Percentiles rank a stretch among this genome's conserved stretches.
Evolutionary conservation across 2,797 vertebrate species (phyloP).

Genomic region (Tinamus major): DNA sequence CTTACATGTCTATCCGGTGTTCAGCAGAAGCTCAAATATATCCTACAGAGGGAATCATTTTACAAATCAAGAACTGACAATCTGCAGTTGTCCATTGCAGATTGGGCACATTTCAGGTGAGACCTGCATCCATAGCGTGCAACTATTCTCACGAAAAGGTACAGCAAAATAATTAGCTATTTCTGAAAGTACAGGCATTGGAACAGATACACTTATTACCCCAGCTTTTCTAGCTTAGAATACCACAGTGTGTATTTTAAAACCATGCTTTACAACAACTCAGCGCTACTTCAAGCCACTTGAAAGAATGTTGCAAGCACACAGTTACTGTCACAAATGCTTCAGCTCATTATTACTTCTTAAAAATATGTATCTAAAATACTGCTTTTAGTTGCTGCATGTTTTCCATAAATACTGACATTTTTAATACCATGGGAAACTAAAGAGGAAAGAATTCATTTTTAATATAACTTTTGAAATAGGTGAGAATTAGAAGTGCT

Average conservation of each 20-base stretch:
- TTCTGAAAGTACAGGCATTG: background rate
- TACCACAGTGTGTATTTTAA: background rate
- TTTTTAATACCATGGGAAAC: background rate
- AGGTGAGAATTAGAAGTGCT: background rate
- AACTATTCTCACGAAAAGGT: background rate
- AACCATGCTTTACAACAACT: background rate
- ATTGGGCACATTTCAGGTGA: background rate
- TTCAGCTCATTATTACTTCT: background rate
- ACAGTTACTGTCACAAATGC: background rate
- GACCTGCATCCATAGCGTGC: accelerated
- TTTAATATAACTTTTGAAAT: background rate
- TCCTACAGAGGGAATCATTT: background rate
- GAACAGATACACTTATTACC: background rate
- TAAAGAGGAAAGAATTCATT: background rate
- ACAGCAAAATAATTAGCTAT: background rate
- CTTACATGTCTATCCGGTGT: background rate
- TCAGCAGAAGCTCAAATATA: background rate
- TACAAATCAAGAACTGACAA: background rate
- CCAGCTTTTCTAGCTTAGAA: background rate
- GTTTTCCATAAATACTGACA: background rate
- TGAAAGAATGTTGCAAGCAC: background rate
- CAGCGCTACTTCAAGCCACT: background rate
- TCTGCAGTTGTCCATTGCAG: no score
- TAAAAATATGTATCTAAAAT: background rate
- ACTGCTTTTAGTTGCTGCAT: no score